Base-by-base conservation (phyloP, 2,113 vertebrate genomes). In the Dissostichus mawsoni region DNA sequence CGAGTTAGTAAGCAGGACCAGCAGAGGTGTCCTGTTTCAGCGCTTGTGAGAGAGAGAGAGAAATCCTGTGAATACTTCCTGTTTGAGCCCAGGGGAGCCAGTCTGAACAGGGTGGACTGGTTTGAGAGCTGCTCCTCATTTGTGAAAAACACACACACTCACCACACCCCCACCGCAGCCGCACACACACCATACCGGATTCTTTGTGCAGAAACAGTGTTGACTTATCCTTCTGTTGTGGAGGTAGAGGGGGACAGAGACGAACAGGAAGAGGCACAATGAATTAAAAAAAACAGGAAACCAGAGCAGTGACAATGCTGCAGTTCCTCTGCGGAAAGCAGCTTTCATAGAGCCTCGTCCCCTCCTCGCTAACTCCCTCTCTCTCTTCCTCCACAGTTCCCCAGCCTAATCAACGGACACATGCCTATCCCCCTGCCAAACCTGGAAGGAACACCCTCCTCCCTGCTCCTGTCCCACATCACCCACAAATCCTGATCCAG, bases 341-440 rank as follows among this genome's bases (percentile, higher is more conserved):
- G 84, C 67, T 81, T 90, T 86, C 83, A 83, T 53, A 81, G 78
- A 61, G 65, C 87, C 81, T 77, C 51, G 70, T 80, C 84, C 82
- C 52, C 80, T 69, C 78, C 81, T 90, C 78, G 84, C 89, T 82
- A 85, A 90, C 91, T 71, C 79, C 76, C 78, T 84, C 87, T 86
- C 69, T 94, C 85, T 91, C 82, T 90, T 88, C 89, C 80, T 89
- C 90, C 85, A 5, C 95, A 98, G 97, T 98, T 98, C 92, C 97
- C 97, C 84, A 97, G 95, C 89, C 95, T 98, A 94, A 96, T 98
- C 51, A 98, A 97, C 33, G 95, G 97, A 86, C 97, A 97, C 93
- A 96, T 98, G 92, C 96, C 97, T 45, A 92, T 98, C 89, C 96
- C 96, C 41, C 93, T 98, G 87, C 96, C 96, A 92, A 95, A 93